phyloP scores from a whole-genome alignment of 2,113 vertebrate genomes.

The Sciurus niger region DNA sequence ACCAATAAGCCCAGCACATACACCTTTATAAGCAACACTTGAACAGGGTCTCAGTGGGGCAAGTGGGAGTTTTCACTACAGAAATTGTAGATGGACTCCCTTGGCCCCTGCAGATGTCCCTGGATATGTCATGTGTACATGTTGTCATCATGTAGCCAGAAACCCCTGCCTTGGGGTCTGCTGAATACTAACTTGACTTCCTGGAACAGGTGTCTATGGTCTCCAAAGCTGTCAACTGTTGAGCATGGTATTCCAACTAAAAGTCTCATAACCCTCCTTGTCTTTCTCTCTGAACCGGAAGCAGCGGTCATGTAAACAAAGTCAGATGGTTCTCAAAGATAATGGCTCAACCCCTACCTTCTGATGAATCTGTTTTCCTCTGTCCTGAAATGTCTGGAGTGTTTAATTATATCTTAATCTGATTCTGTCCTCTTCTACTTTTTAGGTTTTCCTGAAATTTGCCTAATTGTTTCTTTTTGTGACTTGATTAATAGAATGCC shows the following conservation, averaged over 20 bases:
- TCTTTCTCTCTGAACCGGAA: slow-evolving; percentile 71
- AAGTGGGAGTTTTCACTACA: background rate
- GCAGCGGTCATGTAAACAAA: slow-evolving; percentile 43
- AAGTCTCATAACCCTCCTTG: slow-evolving; percentile 46
- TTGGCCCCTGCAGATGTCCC: slow-evolving; percentile 78
- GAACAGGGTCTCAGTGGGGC: background rate
- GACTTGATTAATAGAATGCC: slow-evolving; percentile 88
- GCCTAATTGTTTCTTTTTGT: slow-evolving; percentile 88
- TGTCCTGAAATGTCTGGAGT: slow-evolving; percentile 86
- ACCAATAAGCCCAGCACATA: background rate
- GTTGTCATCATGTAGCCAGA: slow-evolving; percentile 59
- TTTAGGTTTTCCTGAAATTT: slow-evolving; percentile 87
- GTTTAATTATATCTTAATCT: slow-evolving; percentile 86
- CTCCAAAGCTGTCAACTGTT: slow-evolving; percentile 21
- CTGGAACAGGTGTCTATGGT: slow-evolving; percentile 62
- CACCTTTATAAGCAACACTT: background rate
- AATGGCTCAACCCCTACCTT: slow-evolving; percentile 55
- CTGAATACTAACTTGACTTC: slow-evolving; percentile 68
- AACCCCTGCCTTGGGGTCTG: slow-evolving; percentile 44
- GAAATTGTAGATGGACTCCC: slow-evolving; percentile 28
- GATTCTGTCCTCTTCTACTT: slow-evolving; percentile 80
- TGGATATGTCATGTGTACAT: slow-evolving; percentile 47
- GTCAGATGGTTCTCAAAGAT: slow-evolving; percentile 54
- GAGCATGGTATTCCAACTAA: slow-evolving; percentile 49
- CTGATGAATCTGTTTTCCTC: slow-evolving; percentile 80